phyloP scores from a whole-genome alignment of 2,113 vertebrate genomes.

The Microcebus lehilahytsara region DNA sequence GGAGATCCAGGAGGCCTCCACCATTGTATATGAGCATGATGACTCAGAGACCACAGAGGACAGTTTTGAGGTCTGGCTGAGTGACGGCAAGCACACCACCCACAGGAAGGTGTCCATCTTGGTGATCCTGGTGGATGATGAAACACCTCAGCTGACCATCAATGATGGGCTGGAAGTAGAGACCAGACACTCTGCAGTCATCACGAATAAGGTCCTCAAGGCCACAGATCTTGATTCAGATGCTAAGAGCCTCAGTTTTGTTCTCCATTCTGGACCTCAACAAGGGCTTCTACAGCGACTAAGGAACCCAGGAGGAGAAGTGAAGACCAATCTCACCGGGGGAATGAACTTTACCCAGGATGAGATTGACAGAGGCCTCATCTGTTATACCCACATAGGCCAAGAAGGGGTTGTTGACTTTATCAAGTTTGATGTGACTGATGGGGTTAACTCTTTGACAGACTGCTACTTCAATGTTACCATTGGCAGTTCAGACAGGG shows the following conservation, averaged over 20 bases:
- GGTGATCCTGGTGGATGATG: slow-evolving; percentile 81
- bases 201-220: slow-evolving; percentile 78
- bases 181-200: slow-evolving; percentile 74
- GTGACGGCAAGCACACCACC: slow-evolving; percentile 76
- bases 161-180: slow-evolving; percentile 77
- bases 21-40: slow-evolving; percentile 82
- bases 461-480: slow-evolving; percentile 79
- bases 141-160: slow-evolving; percentile 76
- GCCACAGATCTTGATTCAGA: slow-evolving; percentile 82
- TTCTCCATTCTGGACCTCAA: slow-evolving; percentile 73
- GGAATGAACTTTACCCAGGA: slow-evolving; percentile 83
- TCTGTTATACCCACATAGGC: slow-evolving; percentile 76
- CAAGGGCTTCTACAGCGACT: slow-evolving; percentile 86
- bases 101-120: slow-evolving; percentile 76
- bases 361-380: slow-evolving; percentile 79
- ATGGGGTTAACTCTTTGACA: slow-evolving; percentile 80
- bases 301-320: slow-evolving; percentile 80
- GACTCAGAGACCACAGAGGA: slow-evolving; percentile 82
- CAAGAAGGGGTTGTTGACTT: slow-evolving; percentile 77
- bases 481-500: slow-evolving; percentile 66
- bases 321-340: slow-evolving; percentile 77
- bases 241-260: slow-evolving; percentile 79
- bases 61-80: slow-evolving; percentile 80
- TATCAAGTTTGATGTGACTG: slow-evolving; percentile 84
- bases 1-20: slow-evolving; percentile 80